Conservation (phyloP, 2,888 invertebrate species). For the Microctonus aethiopoides region DNA sequence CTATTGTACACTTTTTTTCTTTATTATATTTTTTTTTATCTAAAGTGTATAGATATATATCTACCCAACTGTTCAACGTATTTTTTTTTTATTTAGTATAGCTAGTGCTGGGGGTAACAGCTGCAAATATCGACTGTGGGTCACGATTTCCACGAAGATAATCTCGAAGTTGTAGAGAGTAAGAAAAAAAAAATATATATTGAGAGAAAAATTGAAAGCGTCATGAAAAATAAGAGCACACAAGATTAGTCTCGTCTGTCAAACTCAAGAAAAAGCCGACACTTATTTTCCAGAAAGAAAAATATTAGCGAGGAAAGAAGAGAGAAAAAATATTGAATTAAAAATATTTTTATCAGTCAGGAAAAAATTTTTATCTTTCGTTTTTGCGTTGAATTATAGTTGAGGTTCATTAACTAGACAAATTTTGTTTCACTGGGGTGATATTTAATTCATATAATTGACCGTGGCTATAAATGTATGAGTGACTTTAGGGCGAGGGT, state of each 20-base stretch:
- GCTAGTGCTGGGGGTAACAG: not conserved
- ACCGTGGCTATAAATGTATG: slow-evolving; percentile 7
- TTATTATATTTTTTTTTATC: not conserved
- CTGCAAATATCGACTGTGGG: not conserved
- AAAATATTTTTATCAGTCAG: not conserved
- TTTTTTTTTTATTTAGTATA: not conserved
- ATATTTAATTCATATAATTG: slow-evolving; percentile 16
- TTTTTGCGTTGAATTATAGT: not conserved
- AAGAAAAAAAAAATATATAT: not conserved
- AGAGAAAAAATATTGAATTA: not conserved
- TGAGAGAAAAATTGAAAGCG: not conserved
- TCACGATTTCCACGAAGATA: not conserved
- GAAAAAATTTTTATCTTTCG: not conserved
- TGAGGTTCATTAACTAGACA: slow-evolving; percentile 3
- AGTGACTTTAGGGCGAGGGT: slow-evolving; percentile 1
- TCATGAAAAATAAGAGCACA: not conserved
- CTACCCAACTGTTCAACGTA: not conserved
- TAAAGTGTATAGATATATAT: not conserved
- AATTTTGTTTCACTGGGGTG: not conserved
- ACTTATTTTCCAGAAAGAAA: not conserved
- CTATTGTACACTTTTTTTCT: not conserved
- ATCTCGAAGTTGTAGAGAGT: not conserved
- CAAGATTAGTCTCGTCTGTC: not conserved
- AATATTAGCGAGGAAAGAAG: not conserved
- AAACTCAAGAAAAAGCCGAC: not conserved